phyloP scores from a whole-genome alignment of 2,113 vertebrate genomes.

The Mugil cephalus region DNA sequence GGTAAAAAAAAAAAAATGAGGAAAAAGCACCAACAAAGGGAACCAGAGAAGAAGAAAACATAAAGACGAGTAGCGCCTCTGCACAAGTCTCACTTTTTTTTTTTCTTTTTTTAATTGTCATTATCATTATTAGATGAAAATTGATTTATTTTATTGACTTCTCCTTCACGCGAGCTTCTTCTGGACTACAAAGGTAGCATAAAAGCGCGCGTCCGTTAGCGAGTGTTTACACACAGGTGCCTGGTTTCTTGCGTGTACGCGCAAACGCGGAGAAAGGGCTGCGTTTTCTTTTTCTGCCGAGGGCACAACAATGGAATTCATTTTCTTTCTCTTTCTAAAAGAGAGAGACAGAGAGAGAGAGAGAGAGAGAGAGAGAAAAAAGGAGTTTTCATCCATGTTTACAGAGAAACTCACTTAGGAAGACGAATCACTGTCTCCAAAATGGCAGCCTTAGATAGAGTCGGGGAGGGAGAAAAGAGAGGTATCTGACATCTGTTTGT shows the following conservation, averaged over 20 bases:
- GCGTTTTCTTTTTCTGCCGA: slow-evolving; percentile 41
- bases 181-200: slow-evolving; percentile 21
- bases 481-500: slow-evolving; percentile 79
- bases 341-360: too few species aligned
- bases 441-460: slow-evolving; percentile 67
- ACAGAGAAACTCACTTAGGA: slow-evolving; percentile 67
- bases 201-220: slow-evolving; percentile 3
- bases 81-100: slow-evolving; percentile 41
- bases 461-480: slow-evolving; percentile 50
- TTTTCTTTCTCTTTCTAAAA: slow-evolving; percentile 19
- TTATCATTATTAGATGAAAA: slow-evolving; percentile 45
- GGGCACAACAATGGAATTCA: slow-evolving; percentile 59
- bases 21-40: slow-evolving; percentile 61
- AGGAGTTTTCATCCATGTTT: slow-evolving; percentile 56
- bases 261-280: background rate
- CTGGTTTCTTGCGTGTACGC: slow-evolving; percentile 11
- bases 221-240: slow-evolving; percentile 30
- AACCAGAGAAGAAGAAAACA: slow-evolving; percentile 51
- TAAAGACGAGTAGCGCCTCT: slow-evolving; percentile 43
- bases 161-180: slow-evolving; percentile 13
- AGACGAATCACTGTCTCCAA: slow-evolving; percentile 69
- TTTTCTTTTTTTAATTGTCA: slow-evolving; percentile 55
- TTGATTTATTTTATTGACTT: slow-evolving; percentile 51
- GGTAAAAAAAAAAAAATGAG: too few species aligned
- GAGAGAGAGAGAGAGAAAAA: too few species aligned